phyloP scores from a whole-genome alignment of 2,113 vertebrate species.

The Rutilus rutilus region DNA sequence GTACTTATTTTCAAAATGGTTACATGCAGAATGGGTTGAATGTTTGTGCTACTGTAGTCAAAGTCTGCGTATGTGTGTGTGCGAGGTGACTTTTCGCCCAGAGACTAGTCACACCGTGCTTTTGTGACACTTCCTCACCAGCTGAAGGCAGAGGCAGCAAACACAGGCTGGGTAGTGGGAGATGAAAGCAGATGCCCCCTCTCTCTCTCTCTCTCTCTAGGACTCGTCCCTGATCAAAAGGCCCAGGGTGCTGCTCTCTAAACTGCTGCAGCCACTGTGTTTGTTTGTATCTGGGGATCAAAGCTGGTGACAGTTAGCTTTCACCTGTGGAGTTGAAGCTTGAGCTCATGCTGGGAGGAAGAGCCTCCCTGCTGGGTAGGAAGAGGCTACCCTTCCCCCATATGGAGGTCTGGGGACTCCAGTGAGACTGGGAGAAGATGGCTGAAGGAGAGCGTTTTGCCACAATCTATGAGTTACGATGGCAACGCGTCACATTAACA shows the following conservation, averaged over 20 bases:
- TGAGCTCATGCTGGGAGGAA: constrained; percentile 72
- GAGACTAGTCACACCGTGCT: constrained; percentile 53
- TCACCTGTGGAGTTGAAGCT: constrained; percentile 75
- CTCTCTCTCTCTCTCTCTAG: constrained; percentile 47
- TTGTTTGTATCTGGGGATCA: constrained; percentile 78
- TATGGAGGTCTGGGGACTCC: constrained; percentile 67
- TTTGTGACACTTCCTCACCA: constrained; percentile 60
- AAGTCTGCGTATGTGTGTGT: constrained; percentile 29
- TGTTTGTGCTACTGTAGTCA: constrained; percentile 22
- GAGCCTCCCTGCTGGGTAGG: constrained; percentile 73
- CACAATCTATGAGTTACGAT: constrained; percentile 73
- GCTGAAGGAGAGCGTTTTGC: constrained; percentile 70
- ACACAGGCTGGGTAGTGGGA: constrained; percentile 62
- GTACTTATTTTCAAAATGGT: background rate
- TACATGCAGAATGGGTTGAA: background rate
- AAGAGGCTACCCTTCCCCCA: constrained; percentile 59
- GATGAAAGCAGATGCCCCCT: constrained; percentile 71
- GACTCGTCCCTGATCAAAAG: constrained; percentile 79
- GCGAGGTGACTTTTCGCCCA: constrained; percentile 50
- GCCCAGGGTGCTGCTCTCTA: constrained; percentile 69
- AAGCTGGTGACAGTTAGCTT: constrained; percentile 82
- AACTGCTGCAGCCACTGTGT: constrained; percentile 62
- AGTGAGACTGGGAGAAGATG: constrained; percentile 62
- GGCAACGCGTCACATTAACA: constrained; percentile 66
- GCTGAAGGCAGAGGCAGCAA: constrained; percentile 66